Percentiles rank a stretch among this genome's conserved stretches.
phyloP scores from a whole-genome alignment of 2,797 vertebrate genomes.

The Martes flavigula region DNA sequence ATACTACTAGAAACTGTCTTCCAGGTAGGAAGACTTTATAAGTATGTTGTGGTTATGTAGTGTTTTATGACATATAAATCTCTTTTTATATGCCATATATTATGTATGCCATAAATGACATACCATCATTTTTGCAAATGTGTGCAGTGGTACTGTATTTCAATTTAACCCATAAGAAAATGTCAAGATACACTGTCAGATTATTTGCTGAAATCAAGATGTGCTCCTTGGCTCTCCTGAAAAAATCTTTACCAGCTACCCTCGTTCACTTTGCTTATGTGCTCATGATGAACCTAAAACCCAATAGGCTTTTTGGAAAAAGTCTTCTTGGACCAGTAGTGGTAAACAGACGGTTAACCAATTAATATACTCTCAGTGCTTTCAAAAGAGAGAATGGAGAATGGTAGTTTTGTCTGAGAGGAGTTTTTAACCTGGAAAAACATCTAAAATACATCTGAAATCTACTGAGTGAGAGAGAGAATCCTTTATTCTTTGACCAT shows the following conservation, averaged over 20 bases:
- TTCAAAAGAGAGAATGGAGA: slow-evolving; percentile 4
- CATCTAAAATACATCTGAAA: not conserved
- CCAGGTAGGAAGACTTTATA: not conserved
- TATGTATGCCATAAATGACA: not conserved
- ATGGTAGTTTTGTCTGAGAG: not conserved
- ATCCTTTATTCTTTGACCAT: not conserved
- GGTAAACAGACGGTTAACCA: not conserved
- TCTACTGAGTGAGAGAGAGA: not conserved
- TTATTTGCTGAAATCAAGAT: slow-evolving; percentile 8
- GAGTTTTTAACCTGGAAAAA: slow-evolving; percentile 1
- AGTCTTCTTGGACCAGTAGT: not conserved
- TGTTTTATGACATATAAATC: not conserved
- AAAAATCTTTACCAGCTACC: not conserved
- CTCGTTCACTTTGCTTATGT: not conserved
- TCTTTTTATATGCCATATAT: not conserved
- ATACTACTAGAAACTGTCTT: not conserved
- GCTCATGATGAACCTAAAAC: not conserved
- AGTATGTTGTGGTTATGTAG: not conserved
- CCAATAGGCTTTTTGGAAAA: not conserved
- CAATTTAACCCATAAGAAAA: not conserved
- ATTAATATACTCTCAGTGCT: not conserved
- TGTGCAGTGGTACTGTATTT: not conserved
- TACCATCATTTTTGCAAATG: not conserved
- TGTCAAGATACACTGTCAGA: not conserved
- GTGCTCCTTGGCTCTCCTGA: not conserved